These are phyloP conservation scores for Hanleya hanleyi DNA, from an alignment of 2,888 invertebrate genomes.

Conservation along the genomic window DNA sequence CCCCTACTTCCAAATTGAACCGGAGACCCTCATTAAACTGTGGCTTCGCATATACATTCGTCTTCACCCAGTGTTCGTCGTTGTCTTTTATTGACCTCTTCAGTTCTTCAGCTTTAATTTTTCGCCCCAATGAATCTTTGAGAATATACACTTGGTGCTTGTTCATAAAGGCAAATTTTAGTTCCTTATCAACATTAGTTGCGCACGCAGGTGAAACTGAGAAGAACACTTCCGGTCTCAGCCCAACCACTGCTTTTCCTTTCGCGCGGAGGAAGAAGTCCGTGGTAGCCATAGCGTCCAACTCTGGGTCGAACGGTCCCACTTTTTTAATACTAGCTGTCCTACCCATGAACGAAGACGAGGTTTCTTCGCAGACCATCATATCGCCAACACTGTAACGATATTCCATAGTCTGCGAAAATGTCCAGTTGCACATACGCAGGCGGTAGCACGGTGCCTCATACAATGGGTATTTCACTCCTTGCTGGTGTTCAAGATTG, in stretches of 20 bases:
- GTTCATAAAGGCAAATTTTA: too few relatives aligned
- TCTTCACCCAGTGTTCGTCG: too few relatives aligned
- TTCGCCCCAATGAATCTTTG: too few relatives aligned
- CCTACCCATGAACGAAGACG: background rate
- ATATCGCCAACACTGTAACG: background rate
- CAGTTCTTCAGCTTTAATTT: too few relatives aligned
- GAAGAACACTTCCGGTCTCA: too few relatives aligned
- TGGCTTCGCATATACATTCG: too few relatives aligned
- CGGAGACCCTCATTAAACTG: too few relatives aligned
- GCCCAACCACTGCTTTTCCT: background rate
- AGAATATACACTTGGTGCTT: too few relatives aligned
- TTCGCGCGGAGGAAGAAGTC: background rate
- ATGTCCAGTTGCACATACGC: background rate
- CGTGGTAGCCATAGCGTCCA: background rate
- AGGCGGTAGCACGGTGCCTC: background rate
- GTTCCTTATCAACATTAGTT: too few relatives aligned
- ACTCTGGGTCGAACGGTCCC: background rate
- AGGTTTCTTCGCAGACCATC: background rate
- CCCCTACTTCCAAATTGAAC: too few relatives aligned
- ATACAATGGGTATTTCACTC: background rate
- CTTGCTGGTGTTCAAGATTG: background rate
- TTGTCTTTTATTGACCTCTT: too few relatives aligned
- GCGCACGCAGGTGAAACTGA: too few relatives aligned
- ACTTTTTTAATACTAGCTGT: background rate
- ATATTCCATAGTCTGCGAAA: background rate